These are phyloP conservation scores for Empidonax traillii DNA, from an alignment of 2,113 vertebrate genomes.

Conservation along the genomic window DNA sequence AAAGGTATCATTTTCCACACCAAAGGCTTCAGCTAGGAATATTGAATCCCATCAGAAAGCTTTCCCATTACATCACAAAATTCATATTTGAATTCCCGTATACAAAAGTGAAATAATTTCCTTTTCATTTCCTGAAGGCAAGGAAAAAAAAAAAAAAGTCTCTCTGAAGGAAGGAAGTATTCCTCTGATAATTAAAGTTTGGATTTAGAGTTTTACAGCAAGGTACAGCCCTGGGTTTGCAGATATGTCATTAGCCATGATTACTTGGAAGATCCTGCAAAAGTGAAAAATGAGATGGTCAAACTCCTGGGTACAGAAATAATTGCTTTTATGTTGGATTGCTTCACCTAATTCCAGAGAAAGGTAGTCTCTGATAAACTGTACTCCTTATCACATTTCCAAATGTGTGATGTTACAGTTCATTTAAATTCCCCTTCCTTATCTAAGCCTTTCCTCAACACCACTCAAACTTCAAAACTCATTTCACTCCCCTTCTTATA, in stretches of 20 bases:
- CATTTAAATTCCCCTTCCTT: neutral
- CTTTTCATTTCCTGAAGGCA: neutral
- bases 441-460: neutral
- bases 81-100: neutral
- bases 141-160: neutral
- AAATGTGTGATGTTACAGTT: neutral
- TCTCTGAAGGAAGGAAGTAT: neutral
- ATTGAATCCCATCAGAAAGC: neutral
- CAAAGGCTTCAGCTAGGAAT: neutral
- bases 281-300: constrained; percentile 24
- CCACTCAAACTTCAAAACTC: neutral
- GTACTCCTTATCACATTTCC: neutral
- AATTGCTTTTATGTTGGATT: constrained; percentile 6
- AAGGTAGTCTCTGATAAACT: neutral
- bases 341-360: neutral
- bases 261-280: neutral
- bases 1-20: neutral
- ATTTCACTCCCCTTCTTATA: neutral
- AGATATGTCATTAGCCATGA: neutral
- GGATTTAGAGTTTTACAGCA: neutral
- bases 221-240: neutral
- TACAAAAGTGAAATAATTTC: constrained; percentile 10
- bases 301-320: neutral
- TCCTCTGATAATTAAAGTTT: neutral
- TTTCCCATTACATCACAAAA: constrained; percentile 5